Conservation (phyloP, 2,888 invertebrate genomes). For the Stenoptilia bipunctidactyla region DNA sequence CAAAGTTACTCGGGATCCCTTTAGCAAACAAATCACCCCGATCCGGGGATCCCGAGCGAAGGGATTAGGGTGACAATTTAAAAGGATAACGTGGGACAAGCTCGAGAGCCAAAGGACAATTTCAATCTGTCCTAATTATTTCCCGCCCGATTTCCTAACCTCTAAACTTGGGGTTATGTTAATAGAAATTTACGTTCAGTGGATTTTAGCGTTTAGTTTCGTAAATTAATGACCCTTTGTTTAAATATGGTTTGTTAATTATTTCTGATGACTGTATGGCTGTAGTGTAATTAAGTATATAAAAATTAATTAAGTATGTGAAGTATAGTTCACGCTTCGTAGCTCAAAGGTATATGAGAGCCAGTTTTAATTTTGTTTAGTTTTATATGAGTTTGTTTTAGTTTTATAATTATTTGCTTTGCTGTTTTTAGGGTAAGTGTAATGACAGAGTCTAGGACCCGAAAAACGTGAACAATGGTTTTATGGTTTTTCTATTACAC, state of each 20-base stretch:
- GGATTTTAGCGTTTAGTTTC: too few species aligned
- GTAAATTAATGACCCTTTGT: too few species aligned
- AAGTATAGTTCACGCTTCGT: slow-evolving; percentile 3
- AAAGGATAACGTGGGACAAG: slow-evolving; percentile 32
- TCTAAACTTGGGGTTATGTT: neutral
- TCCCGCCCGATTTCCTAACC: slow-evolving; percentile 7
- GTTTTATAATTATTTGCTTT: too few species aligned
- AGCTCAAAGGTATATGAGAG: slow-evolving; percentile 10
- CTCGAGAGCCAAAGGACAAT: slow-evolving; percentile 33
- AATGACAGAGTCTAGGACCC: too few species aligned
- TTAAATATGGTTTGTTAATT: too few species aligned
- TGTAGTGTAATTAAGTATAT: too few species aligned
- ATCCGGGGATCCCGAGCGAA: slow-evolving; percentile 13
- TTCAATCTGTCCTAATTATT: slow-evolving; percentile 57
- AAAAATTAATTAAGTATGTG: neutral
- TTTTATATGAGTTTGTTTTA: too few species aligned
- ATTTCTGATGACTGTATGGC: too few species aligned
- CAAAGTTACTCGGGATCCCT: slow-evolving; percentile 36
- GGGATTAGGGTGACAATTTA: slow-evolving; percentile 4
- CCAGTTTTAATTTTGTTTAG: neutral
- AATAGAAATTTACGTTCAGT: too few species aligned
- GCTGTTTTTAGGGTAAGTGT: too few species aligned
- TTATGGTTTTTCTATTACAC: too few species aligned
- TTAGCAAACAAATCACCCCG: slow-evolving; percentile 54
- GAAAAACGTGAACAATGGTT: too few species aligned